phyloP scores from a whole-genome alignment of 23 tunicate genomes.

The Trididemnum clinides region DNA sequence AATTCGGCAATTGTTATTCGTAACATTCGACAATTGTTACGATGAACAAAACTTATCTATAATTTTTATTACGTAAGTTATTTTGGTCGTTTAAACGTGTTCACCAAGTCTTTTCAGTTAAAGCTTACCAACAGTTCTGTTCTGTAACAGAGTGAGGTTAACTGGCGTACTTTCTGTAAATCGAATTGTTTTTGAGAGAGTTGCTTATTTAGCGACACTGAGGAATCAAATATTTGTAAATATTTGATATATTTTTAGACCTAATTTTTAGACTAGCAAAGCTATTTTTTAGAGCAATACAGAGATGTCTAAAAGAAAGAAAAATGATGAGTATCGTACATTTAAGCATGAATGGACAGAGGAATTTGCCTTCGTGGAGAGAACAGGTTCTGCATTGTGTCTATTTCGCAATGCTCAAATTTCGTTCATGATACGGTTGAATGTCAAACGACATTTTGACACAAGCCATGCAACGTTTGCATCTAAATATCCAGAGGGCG shows the following conservation, averaged over 20 bases:
- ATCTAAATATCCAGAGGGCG: conserved; percentile 19
- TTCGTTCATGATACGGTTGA: conserved; percentile 23
- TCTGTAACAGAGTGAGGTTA: background rate
- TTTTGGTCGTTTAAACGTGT: too few species aligned
- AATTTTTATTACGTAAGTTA: too few species aligned
- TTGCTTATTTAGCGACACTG: background rate
- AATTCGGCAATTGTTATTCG: background rate
- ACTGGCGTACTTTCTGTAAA: too few species aligned
- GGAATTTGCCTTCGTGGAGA: conserved; percentile 23
- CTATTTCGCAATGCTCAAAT: conserved; percentile 21
- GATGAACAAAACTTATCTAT: background rate
- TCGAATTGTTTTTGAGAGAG: too few species aligned
- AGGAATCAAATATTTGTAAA: background rate
- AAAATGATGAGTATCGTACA: too few species aligned
- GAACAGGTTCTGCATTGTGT: conserved; percentile 21
- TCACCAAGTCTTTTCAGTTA: background rate
- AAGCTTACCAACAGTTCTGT: background rate
- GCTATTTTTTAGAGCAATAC: too few species aligned
- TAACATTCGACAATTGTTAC: too few species aligned
- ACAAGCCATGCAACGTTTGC: too few species aligned
- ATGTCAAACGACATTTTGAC: conserved; percentile 18
- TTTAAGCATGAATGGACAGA: too few species aligned
- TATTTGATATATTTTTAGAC: background rate
- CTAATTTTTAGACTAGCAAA: too few species aligned
- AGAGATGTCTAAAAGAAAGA: too few species aligned